Conservation (phyloP, 2,113 vertebrate genomes). For the Nicator chloris region DNA sequence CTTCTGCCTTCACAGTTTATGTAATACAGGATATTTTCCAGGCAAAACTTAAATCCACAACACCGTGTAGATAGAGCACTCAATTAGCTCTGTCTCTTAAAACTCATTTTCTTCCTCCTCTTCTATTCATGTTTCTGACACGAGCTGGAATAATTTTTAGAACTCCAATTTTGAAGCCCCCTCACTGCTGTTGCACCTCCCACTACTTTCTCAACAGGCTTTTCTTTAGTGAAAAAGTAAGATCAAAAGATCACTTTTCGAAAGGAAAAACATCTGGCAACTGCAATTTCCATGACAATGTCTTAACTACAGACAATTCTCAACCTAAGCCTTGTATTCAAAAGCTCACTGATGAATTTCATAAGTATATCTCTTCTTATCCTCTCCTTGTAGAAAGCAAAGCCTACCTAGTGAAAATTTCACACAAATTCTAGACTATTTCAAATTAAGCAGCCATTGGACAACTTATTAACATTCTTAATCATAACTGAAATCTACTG, state of each 20-base stretch:
- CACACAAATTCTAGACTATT: not conserved
- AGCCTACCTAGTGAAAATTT: not conserved
- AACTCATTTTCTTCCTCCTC: slow-evolving; percentile 24
- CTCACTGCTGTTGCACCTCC: slow-evolving; percentile 16
- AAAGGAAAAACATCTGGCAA: slow-evolving; percentile 24
- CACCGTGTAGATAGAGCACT: not conserved
- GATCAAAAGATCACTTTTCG: not conserved
- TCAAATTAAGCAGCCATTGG: not conserved
- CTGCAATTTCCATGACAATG: not conserved
- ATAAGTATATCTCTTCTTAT: not conserved
- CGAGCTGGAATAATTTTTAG: not conserved
- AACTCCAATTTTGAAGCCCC: not conserved
- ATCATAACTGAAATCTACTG: not conserved
- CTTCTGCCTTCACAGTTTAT: not conserved
- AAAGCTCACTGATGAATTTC: not conserved
- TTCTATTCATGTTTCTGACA: slow-evolving; percentile 28
- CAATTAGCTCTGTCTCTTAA: slow-evolving; percentile 29
- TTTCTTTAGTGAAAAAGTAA: slow-evolving; percentile 10
- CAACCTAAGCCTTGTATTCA: not conserved
- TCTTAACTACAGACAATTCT: not conserved
- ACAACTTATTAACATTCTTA: not conserved
- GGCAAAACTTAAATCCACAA: slow-evolving; percentile 31
- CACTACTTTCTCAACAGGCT: not conserved
- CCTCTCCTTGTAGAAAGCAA: not conserved
- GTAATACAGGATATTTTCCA: slow-evolving; percentile 25